Conservation (phyloP, 1,140 invertebrate genomes). For the Dolichoris vasculosae region DNA sequence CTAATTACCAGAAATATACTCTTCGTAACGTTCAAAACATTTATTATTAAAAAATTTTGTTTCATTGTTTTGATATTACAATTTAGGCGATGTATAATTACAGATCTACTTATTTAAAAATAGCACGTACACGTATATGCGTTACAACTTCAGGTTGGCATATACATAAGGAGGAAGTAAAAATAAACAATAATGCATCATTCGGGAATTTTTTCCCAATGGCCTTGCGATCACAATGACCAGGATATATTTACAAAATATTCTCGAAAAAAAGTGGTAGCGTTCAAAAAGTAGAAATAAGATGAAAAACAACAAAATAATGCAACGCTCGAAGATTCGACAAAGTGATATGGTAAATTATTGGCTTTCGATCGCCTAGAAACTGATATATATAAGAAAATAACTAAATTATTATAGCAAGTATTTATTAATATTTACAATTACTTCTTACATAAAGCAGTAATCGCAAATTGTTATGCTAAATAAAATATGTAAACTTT, state of each 20-base stretch:
- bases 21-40: slow-evolving; percentile 63
- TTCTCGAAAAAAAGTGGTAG: background rate
- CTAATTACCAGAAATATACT: background rate
- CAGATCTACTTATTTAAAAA: slow-evolving; percentile 58
- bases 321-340: background rate
- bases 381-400: slow-evolving; percentile 34
- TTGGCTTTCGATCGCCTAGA: slow-evolving; percentile 5
- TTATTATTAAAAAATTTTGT: slow-evolving; percentile 57
- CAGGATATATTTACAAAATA: slow-evolving; percentile 36
- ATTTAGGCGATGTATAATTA: slow-evolving; percentile 56
- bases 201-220: slow-evolving; percentile 41
- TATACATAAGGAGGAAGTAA: slow-evolving; percentile 13
- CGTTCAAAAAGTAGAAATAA: slow-evolving; percentile 16
- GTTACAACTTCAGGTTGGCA: slow-evolving; percentile 38
- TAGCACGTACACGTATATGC: slow-evolving; percentile 57
- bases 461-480: slow-evolving; percentile 2
- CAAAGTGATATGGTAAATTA: background rate
- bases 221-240: slow-evolving; percentile 22
- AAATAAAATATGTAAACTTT: slow-evolving; percentile 14
- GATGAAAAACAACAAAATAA: slow-evolving; percentile 18
- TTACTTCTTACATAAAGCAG: background rate
- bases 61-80: slow-evolving; percentile 57
- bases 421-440: slow-evolving; percentile 8
- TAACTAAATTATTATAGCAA: background rate
- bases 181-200: slow-evolving; percentile 33